These are phyloP conservation scores for Eupeodes latifasciatus DNA, from an alignment of 2,888 invertebrate species.

Conservation along the genomic window DNA sequence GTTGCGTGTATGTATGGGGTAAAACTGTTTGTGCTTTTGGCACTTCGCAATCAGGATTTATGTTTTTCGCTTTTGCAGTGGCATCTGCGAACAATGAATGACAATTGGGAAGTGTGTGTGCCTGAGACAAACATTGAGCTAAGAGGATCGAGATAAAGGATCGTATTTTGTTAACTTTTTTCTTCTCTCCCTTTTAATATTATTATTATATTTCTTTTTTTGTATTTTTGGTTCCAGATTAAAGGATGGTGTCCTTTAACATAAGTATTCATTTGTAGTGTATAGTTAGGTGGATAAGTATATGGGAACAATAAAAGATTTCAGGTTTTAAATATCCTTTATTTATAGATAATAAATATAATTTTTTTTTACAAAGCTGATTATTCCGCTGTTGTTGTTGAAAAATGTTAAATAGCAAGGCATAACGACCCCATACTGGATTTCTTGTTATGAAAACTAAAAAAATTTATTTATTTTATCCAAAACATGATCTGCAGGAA, in stretches of 20 bases:
- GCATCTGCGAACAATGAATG: conserved; percentile 72
- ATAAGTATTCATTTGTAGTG: background rate
- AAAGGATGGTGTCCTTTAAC: background rate
- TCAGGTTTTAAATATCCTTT: too few relatives aligned
- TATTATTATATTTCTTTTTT: background rate
- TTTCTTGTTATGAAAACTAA: too few relatives aligned
- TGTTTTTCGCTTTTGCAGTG: conserved; percentile 55
- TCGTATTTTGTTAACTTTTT: conserved; percentile 34
- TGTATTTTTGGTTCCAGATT: background rate
- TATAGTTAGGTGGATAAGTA: too few relatives aligned
- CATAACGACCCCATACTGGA: too few relatives aligned
- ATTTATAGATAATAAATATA: too few relatives aligned
- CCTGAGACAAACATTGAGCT: conserved; percentile 59
- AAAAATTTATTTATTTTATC: too few relatives aligned
- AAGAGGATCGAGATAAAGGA: conserved; percentile 64
- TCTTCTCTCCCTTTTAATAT: background rate
- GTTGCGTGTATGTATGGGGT: conserved; percentile 6
- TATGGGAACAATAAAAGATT: too few relatives aligned
- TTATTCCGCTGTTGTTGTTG: too few relatives aligned
- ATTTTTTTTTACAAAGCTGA: too few relatives aligned
- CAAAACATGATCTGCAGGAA: too few relatives aligned
- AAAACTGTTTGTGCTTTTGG: conserved; percentile 74
- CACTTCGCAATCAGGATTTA: conserved; percentile 75
- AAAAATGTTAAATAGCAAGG: too few relatives aligned
- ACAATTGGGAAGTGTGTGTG: conserved; percentile 59